These are phyloP conservation scores for Saccopteryx leptura DNA, from an alignment of 2,113 vertebrate genomes.

Conservation along the genomic window DNA sequence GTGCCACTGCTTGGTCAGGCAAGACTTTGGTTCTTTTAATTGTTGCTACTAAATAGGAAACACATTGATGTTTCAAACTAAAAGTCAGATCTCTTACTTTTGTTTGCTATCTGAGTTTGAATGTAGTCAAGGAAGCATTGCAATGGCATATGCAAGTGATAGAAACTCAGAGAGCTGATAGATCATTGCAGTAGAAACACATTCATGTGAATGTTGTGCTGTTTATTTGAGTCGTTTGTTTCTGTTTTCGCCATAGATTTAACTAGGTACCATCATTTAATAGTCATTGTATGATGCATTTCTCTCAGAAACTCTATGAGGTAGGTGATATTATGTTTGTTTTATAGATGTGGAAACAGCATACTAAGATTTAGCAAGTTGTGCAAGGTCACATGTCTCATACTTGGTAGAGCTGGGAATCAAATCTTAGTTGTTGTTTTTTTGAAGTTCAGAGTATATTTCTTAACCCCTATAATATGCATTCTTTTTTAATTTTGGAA, in stretches of 20 bases:
- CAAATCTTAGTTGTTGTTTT: background rate
- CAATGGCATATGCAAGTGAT: background rate
- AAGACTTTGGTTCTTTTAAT: background rate
- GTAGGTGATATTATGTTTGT: background rate
- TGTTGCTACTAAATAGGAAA: background rate
- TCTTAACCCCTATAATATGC: background rate
- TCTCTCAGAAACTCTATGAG: background rate
- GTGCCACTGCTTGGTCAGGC: no score
- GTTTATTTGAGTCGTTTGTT: constrained; percentile 40
- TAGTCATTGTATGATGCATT: background rate
- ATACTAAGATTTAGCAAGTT: background rate
- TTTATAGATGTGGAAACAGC: background rate
- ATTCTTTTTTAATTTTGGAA: constrained; percentile 25
- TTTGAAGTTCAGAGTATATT: background rate
- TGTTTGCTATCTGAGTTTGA: background rate
- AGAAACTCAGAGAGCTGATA: background rate
- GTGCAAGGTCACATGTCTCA: background rate
- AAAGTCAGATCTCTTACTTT: background rate
- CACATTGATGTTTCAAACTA: background rate
- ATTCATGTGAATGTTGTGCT: background rate
- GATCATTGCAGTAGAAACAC: background rate
- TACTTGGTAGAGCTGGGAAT: background rate
- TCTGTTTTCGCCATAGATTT: background rate
- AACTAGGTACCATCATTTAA: background rate
- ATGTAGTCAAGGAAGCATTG: constrained; percentile 28